Percentiles rank a stretch among this genome's conserved stretches.
Evolutionary conservation across 2,888 invertebrate species (phyloP).

Genomic region (Macrophya annulata): DNA sequence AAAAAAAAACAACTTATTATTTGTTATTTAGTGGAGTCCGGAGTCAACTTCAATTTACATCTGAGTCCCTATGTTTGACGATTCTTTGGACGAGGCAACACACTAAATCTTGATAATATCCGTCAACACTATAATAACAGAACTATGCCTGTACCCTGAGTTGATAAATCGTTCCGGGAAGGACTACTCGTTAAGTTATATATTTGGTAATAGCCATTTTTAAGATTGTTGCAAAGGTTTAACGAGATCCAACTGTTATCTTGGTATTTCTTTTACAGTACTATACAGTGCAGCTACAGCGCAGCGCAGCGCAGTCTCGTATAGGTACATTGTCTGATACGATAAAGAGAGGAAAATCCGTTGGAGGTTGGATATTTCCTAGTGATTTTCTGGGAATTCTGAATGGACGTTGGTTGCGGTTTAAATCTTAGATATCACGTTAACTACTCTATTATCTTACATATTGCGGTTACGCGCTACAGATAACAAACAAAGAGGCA

Average conservation of each 20-base stretch:
- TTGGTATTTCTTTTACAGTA: neutral
- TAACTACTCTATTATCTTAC: neutral
- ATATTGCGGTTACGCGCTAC: slow-evolving; percentile 19
- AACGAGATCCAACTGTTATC: neutral
- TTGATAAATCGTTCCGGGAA: slow-evolving; percentile 21
- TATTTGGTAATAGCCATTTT: slow-evolving; percentile 2
- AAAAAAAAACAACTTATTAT: neutral
- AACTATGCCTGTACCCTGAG: neutral
- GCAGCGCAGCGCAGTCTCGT: neutral
- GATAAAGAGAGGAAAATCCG: slow-evolving; percentile 32
- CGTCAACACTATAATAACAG: slow-evolving; percentile 15
- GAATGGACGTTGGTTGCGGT: slow-evolving; percentile 27
- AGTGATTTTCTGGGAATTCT: slow-evolving; percentile 38
- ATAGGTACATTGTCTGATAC: neutral
- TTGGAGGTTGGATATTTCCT: slow-evolving; percentile 31
- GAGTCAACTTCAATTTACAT: neutral
- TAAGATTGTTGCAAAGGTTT: neutral
- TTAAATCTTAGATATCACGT: neutral
- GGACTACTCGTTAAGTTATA: neutral
- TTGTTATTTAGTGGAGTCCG: neutral
- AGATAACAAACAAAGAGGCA: slow-evolving; percentile 30
- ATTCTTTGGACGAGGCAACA: neutral
- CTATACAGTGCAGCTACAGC: neutral
- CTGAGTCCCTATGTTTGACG: neutral
- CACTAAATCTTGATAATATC: neutral